Conservation (phyloP, 2,113 vertebrate genomes). For the Bos javanicus region DNA sequence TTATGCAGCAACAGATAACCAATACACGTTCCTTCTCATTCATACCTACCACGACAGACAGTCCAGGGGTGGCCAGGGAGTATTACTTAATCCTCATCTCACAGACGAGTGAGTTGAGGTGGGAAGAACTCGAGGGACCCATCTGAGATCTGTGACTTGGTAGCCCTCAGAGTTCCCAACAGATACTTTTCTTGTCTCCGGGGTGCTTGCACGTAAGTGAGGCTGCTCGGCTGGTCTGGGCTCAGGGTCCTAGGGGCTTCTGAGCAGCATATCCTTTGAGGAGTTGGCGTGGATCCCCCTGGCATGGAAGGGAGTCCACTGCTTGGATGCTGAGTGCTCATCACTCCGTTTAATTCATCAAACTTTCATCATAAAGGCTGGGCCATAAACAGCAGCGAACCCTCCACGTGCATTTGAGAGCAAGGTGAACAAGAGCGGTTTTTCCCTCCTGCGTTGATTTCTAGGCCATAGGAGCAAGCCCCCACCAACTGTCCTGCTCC, state of each 20-base stretch:
- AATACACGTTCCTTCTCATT: background rate
- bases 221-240: background rate
- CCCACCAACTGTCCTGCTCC: background rate
- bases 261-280: background rate
- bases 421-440: fast-evolving
- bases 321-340: background rate
- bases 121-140: background rate
- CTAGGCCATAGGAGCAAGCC: background rate
- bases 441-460: background rate
- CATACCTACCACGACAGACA: no score
- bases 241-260: background rate
- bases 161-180: background rate
- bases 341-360: background rate
- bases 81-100: background rate
- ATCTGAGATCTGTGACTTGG: background rate
- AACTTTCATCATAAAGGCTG: background rate
- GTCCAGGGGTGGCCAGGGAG: background rate
- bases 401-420: fast-evolving
- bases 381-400: fast-evolving
- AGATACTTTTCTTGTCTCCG: fast-evolving
- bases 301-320: background rate
- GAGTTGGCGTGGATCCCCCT: background rate
- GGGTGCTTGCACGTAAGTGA: background rate
- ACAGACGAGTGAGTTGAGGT: background rate
- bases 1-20: background rate